Base-by-base conservation (phyloP, 2,797 vertebrate genomes). In the Xerus rutilus region DNA sequence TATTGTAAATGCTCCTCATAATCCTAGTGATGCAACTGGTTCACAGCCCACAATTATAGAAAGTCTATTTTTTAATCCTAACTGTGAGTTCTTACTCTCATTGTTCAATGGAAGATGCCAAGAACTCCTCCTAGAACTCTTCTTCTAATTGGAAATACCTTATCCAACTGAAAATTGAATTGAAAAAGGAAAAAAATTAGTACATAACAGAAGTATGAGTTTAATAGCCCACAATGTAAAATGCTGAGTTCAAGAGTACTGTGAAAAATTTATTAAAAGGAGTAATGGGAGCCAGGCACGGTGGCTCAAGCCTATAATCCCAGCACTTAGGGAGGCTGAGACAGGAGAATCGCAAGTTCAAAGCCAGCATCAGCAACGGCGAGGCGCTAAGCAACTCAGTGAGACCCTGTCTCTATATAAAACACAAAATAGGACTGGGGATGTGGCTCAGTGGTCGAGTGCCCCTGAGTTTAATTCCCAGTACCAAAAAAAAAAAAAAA, bases 191-290 rank as follows among this genome's bases (percentile, higher is more conserved):
- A 96, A 7, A 96, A 96, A 90, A 39, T 3, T 54, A 47, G 10
- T 72, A 65, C 25, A 32, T 90, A 92, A 23, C 35, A 92, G 32
- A 96, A 93, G 35, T 76, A 59, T 87, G 28, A 62, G 11, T 92
- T 95, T 94, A 92, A 91, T 91, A 83, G n/a, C 10, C 28, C 28
- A 87, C 59, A 96, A 52, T n/a, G 32, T 81, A 72, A 85, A 96
- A 79, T 23, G 89, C 59, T 62, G 70, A 83, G 47, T 93, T 35
- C 21, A 90, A 89, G 73, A 96, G 10, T 70, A 28, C 28, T 85
- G 52, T 77, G 35, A 54, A 87, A 87, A 92, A 88, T 5, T 30
- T 94, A 52, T 1, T 62, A 39, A 85, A 91, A 91, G 43, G 25
- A 35, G 4, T 83, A 82, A 87, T 78, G 30, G 73, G 59, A 39